Evolutionary conservation across 1,140 invertebrate genomes (phyloP).

Genomic region (Drosophila athabasca): DNA sequence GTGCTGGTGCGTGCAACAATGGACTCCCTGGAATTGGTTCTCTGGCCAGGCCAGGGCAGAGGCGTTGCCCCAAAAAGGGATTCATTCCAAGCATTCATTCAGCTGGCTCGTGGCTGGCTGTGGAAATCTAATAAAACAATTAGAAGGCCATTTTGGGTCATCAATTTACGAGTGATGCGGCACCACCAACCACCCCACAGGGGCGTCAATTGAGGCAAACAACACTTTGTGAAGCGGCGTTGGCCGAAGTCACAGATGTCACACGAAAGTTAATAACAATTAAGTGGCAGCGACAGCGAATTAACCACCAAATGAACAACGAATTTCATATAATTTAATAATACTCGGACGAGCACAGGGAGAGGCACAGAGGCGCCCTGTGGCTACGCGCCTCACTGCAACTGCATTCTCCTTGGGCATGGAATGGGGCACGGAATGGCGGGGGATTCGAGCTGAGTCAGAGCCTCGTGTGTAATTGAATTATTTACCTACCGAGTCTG

Average conservation of each 20-base stretch:
- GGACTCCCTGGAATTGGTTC: slow-evolving; percentile 49
- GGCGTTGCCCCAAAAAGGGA: slow-evolving; percentile 19
- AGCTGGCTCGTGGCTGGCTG: slow-evolving; percentile 18
- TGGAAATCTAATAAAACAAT: slow-evolving; percentile 77
- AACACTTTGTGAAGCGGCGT: slow-evolving; percentile 24
- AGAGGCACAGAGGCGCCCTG: slow-evolving; percentile 17
- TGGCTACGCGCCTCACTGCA: slow-evolving; percentile 32
- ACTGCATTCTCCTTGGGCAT: slow-evolving; percentile 16
- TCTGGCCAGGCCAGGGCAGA: slow-evolving; percentile 9
- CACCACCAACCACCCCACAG: slow-evolving; percentile 2
- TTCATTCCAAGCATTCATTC: not conserved
- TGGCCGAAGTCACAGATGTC: slow-evolving; percentile 71
- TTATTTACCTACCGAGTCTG: slow-evolving; percentile 68
- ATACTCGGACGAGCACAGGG: not conserved
- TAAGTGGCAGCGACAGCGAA: slow-evolving; percentile 58
- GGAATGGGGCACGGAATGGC: no score
- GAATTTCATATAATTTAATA: slow-evolving; percentile 68
- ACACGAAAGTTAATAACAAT: slow-evolving; percentile 81
- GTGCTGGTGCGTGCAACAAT: slow-evolving; percentile 20
- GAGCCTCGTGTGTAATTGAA: slow-evolving; percentile 62
- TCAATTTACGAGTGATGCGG: slow-evolving; percentile 59
- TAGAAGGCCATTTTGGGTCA: slow-evolving; percentile 62
- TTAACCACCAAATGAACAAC: slow-evolving; percentile 45
- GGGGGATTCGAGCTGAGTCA: slow-evolving; percentile 18
- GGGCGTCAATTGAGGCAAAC: slow-evolving; percentile 65